These are phyloP conservation scores for Volucella zonaria DNA, from an alignment of 2,888 invertebrate genomes.

Conservation along the genomic window DNA sequence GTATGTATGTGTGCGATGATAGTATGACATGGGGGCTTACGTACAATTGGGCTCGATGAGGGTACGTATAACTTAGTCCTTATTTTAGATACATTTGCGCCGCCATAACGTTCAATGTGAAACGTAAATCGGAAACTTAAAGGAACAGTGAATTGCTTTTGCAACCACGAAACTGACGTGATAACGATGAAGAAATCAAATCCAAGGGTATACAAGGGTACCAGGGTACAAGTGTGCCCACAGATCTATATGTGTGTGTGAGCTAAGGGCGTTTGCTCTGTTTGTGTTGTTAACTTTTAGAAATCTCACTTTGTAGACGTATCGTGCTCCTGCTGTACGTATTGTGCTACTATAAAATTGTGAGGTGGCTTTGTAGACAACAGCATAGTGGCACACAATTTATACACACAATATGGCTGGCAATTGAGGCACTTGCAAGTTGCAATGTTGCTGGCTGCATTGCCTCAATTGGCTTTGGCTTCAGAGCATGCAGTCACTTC, in stretches of 20 bases:
- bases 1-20: neutral
- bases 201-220: neutral
- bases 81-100: constrained; percentile 11
- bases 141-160: constrained; percentile 68
- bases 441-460: constrained; percentile 55
- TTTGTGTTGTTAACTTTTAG: neutral
- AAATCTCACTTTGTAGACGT: constrained; percentile 5
- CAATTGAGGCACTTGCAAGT: constrained; percentile 6
- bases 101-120: constrained; percentile 55
- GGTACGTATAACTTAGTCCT: constrained; percentile 26
- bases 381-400: constrained; percentile 41
- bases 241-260: neutral
- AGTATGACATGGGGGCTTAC: neutral
- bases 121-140: constrained; percentile 66
- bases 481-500: constrained; percentile 11
- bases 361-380: constrained; percentile 29
- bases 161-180: constrained; percentile 39
- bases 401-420: constrained; percentile 22
- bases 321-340: constrained; percentile 14
- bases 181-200: constrained; percentile 12
- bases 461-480: constrained; percentile 27
- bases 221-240: no score
- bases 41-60: neutral
- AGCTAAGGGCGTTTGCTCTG: neutral
- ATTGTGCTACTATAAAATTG: neutral